Percentiles rank a stretch among this genome's conserved stretches.
Evolutionary conservation across 2,888 invertebrate genomes (phyloP).

Genomic region (Zaprionus bogoriensis): DNA sequence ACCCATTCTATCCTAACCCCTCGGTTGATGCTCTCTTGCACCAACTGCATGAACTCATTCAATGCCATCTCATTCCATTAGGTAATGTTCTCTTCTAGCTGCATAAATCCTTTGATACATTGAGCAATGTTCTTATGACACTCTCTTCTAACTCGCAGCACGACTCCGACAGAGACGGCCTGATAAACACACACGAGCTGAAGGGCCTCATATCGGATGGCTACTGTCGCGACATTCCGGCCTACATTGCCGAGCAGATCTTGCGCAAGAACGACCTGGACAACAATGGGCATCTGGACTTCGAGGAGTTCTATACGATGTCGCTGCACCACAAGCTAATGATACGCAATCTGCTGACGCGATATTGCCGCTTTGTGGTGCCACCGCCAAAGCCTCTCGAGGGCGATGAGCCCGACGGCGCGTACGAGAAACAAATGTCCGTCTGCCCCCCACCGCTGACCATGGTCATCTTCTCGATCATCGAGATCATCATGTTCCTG

Average conservation of each 20-base stretch:
- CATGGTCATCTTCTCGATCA: constrained; percentile 93
- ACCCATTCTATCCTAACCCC: too few species aligned
- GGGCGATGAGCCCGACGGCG: constrained; percentile 85
- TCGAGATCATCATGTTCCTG: constrained; percentile 91
- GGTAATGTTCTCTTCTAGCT: too few species aligned
- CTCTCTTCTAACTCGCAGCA: constrained; percentile 84
- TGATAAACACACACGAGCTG: constrained; percentile 87
- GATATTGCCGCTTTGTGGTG: constrained; percentile 80
- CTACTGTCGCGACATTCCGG: constrained; percentile 86
- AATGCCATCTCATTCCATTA: too few species aligned
- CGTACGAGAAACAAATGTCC: constrained; percentile 95
- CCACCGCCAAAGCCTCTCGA: constrained; percentile 80
- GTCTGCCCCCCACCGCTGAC: constrained; percentile 96
- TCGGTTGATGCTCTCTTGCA: too few species aligned
- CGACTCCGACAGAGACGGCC: constrained; percentile 88
- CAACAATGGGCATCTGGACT: constrained; percentile 86
- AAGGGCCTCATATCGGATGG: constrained; percentile 79
- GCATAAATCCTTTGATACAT: neutral
- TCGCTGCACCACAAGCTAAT: constrained; percentile 84
- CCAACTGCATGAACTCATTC: too few species aligned
- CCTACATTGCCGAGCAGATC: constrained; percentile 87
- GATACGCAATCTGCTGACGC: constrained; percentile 76
- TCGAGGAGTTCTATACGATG: constrained; percentile 88
- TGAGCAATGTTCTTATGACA: neutral
- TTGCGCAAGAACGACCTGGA: constrained; percentile 87